A percentile compares a stretch with the other conserved stretches of the same genome.
phyloP scores from a whole-genome alignment of 2,888 invertebrate species.

The Conistra vaccinii region DNA sequence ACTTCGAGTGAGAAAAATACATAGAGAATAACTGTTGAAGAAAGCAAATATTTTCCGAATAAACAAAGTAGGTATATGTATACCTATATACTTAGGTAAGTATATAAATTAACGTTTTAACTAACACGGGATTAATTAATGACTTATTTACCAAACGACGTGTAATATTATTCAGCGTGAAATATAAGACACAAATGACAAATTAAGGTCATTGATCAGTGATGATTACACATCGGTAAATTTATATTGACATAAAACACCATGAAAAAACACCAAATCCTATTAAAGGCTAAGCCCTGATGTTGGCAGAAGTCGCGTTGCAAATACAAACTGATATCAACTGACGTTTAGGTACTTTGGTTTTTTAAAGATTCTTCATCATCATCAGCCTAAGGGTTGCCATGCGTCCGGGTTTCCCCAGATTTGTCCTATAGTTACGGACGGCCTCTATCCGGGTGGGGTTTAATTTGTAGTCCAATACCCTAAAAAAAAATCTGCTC shows the following conservation, averaged over 20 bases:
- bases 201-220: constrained; percentile 11
- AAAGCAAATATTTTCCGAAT: constrained; percentile 37
- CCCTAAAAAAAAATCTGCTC: no score
- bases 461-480: no score
- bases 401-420: no score
- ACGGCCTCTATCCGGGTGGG: no score
- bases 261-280: not conserved
- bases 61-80: constrained; percentile 27
- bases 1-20: constrained; percentile 28
- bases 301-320: not conserved
- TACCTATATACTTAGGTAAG: no score
- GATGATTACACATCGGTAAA: not conserved
- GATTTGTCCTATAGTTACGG: no score
- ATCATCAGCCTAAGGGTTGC: no score
- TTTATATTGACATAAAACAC: constrained; percentile 8
- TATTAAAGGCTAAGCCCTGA: not conserved
- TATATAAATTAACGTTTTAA: constrained; percentile 5
- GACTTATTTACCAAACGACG: constrained; percentile 13
- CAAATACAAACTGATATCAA: not conserved
- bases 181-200: not conserved
- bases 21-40: not conserved
- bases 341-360: not conserved
- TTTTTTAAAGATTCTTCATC: not conserved
- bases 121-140: constrained; percentile 25
- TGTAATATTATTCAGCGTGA: constrained; percentile 31